Percentiles rank a stretch among this genome's conserved stretches.
Conservation (phyloP, 2,888 invertebrate species). For the Apamea anceps region DNA sequence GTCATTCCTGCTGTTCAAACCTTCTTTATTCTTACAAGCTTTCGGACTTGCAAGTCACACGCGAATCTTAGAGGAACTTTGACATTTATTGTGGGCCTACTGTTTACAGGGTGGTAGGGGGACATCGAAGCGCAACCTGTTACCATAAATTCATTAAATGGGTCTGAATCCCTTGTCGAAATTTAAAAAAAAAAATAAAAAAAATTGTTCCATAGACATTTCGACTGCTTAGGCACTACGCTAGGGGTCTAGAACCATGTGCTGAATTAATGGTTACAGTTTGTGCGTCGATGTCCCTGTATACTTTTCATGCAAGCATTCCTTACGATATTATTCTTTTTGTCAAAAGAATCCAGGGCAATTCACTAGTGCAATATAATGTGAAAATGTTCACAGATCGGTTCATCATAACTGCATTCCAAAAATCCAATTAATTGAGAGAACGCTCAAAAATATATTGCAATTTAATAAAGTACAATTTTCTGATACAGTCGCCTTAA, state of each 20-base stretch:
- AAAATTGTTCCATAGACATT: too few relatives aligned
- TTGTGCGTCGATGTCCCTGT: not conserved
- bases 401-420: conserved; percentile 18
- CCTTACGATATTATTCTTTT: not conserved
- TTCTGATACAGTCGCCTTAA: conserved; percentile 78
- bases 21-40: conserved; percentile 4
- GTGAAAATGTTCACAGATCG: not conserved
- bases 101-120: not conserved
- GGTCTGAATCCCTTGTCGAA: too few relatives aligned
- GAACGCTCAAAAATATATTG: conserved; percentile 29
- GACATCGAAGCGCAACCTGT: not conserved
- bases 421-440: conserved; percentile 15
- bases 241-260: too few relatives aligned
- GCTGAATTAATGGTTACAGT: too few relatives aligned
- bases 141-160: not conserved
- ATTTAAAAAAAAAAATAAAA: too few relatives aligned
- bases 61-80: not conserved
- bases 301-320: not conserved
- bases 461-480: conserved; percentile 64
- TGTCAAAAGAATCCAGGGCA: not conserved
- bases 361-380: not conserved
- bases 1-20: conserved; percentile 26
- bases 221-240: too few relatives aligned
- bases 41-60: not conserved
- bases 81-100: not conserved